Evolutionary conservation across 2,113 vertebrate genomes (phyloP).

Genomic region (Eleginops maclovinus): DNA sequence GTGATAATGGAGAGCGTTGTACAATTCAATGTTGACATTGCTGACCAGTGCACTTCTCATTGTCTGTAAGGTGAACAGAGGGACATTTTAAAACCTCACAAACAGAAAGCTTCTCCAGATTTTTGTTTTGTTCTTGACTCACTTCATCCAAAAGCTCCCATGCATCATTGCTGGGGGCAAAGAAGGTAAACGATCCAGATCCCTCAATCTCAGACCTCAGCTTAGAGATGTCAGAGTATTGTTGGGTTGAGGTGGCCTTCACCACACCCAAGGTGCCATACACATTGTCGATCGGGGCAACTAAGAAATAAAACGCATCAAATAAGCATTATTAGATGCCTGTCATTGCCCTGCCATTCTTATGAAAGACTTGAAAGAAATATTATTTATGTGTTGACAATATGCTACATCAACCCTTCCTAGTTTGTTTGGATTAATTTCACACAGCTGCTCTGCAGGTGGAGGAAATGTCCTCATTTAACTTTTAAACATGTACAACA

Average conservation of each 20-base stretch:
- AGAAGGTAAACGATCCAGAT: slow-evolving; percentile 92
- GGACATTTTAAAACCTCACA: slow-evolving; percentile 15
- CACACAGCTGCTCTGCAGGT: slow-evolving; percentile 46
- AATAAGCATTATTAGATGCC: not conserved
- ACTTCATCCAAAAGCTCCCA: slow-evolving; percentile 92
- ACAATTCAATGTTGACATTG: slow-evolving; percentile 96
- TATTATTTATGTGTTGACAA: slow-evolving; percentile 11
- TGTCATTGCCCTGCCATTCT: not conserved
- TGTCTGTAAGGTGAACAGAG: slow-evolving; percentile 76
- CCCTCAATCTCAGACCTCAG: slow-evolving; percentile 94
- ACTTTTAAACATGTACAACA: slow-evolving; percentile 7
- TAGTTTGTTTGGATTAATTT: slow-evolving; percentile 19
- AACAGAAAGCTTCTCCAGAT: not conserved
- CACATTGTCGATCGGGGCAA: slow-evolving; percentile 94
- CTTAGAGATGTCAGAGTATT: slow-evolving; percentile 89
- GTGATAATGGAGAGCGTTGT: slow-evolving; percentile 95
- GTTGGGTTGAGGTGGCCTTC: slow-evolving; percentile 89
- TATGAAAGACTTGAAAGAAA: not conserved
- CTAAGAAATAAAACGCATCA: slow-evolving; percentile 74
- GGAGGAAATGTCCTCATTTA: slow-evolving; percentile 16
- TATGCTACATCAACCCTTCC: not conserved
- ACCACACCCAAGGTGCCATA: slow-evolving; percentile 92
- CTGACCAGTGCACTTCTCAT: slow-evolving; percentile 88
- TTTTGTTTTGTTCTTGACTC: slow-evolving; percentile 61
- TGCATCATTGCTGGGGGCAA: slow-evolving; percentile 96